Conservation (phyloP, 2,797 vertebrate species). For the Danio albolineatus region DNA sequence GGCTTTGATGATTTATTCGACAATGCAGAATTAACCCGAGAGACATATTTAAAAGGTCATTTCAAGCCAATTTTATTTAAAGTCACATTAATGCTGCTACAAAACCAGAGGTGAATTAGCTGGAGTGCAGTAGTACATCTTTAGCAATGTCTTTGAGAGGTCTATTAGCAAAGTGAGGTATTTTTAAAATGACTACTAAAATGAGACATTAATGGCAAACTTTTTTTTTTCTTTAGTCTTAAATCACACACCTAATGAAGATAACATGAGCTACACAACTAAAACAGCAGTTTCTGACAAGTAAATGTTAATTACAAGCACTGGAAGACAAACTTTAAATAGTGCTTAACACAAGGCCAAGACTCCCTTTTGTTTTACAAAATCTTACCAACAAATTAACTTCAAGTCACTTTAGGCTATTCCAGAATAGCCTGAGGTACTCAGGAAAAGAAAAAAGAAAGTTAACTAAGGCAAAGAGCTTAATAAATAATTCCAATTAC, state of each 20-base stretch:
- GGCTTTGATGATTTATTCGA: not conserved
- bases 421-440: conserved; percentile 50
- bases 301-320: conserved; percentile 1
- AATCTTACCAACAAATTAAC: conserved; percentile 12
- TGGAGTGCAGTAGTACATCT: conserved; percentile 18
- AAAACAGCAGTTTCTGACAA: conserved; percentile 11
- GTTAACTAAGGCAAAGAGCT: conserved; percentile 52
- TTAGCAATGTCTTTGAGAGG: conserved; percentile 14
- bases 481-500: conserved; percentile 23
- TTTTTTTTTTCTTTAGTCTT: not conserved
- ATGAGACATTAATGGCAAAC: conserved; percentile 2
- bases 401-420: conserved; percentile 16
- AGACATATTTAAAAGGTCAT: conserved; percentile 65
- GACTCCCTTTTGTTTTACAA: not conserved
- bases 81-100: conserved; percentile 73
- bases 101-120: conserved; percentile 71
- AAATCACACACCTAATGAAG: not conserved
- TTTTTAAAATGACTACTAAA: conserved; percentile 24
- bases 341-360: conserved; percentile 21
- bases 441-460: not conserved
- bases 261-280: conserved; percentile 6
- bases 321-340: conserved; percentile 19
- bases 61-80: conserved; percentile 76
- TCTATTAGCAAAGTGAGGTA: conserved; percentile 32
- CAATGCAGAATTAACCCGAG: not conserved